phyloP scores from a whole-genome alignment of 2,113 vertebrate species.

The Ctenomys sociabilis region DNA sequence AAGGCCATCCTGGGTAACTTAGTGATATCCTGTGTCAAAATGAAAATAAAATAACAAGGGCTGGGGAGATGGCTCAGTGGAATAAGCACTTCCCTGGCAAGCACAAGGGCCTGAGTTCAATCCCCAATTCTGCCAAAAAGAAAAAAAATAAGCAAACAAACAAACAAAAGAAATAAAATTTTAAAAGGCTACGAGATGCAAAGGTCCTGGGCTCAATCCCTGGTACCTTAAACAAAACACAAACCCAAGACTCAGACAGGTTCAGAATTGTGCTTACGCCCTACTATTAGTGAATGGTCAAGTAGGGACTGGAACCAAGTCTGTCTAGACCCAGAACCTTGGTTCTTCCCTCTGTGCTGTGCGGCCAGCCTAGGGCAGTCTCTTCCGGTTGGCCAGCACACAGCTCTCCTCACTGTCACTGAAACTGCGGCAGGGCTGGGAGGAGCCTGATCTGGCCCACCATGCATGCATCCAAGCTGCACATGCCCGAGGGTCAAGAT shows the following conservation, averaged over 20 bases:
- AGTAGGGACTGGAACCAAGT: neutral
- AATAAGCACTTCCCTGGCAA: no score
- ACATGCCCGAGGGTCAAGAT: neutral
- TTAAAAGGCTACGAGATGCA: no score
- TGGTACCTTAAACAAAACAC: neutral
- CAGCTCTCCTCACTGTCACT: accelerated
- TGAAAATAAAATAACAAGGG: neutral
- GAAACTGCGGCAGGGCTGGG: neutral
- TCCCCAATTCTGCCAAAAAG: no score
- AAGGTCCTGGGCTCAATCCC: neutral
- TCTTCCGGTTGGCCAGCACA: neutral
- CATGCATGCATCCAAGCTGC: neutral
- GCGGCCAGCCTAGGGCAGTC: neutral
- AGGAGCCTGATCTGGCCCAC: neutral
- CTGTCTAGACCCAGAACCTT: neutral
- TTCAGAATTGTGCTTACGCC: neutral
- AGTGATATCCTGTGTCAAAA: neutral
- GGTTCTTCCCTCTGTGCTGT: neutral
- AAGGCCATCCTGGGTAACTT: neutral
- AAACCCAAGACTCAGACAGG: neutral
- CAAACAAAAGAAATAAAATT: no score
- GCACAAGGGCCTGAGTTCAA: no score
- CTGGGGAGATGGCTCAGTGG: no score
- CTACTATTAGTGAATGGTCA: neutral
- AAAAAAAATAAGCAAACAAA: no score